Evolutionary conservation across 2,888 invertebrate genomes (phyloP).

Genomic region (Altica lythri): DNA sequence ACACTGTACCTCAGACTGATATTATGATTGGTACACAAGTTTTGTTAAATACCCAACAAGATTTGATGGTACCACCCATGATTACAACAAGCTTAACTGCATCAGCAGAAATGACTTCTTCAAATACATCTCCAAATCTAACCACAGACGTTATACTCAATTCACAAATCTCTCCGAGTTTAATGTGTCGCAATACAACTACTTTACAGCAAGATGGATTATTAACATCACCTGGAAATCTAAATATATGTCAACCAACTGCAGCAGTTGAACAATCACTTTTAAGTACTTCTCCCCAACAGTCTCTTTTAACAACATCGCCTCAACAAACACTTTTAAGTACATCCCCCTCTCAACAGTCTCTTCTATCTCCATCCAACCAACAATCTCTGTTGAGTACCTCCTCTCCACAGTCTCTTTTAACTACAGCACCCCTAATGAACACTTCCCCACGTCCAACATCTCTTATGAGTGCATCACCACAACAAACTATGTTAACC

Average conservation of each 20-base stretch:
- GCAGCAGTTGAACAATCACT: slow-evolving; percentile 39
- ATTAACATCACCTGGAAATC: slow-evolving; percentile 32
- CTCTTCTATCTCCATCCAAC: too few species aligned
- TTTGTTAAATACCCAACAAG: slow-evolving; percentile 51
- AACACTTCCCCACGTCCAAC: too few species aligned
- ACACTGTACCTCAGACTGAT: slow-evolving; percentile 29
- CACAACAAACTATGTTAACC: slow-evolving; percentile 26
- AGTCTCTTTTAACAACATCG: too few species aligned
- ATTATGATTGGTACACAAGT: slow-evolving; percentile 49
- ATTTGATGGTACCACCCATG: slow-evolving; percentile 45
- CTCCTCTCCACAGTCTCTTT: too few species aligned
- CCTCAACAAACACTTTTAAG: too few species aligned
- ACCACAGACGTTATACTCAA: slow-evolving; percentile 66
- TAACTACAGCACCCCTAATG: too few species aligned
- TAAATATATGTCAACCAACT: slow-evolving; percentile 47
- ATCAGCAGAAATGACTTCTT: slow-evolving; percentile 51
- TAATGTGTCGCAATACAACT: slow-evolving; percentile 59
- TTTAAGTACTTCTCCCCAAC: slow-evolving; percentile 29
- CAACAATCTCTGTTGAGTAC: too few species aligned
- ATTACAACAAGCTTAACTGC: slow-evolving; percentile 47
- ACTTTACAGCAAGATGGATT: slow-evolving; percentile 44
- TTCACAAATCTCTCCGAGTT: slow-evolving; percentile 65
- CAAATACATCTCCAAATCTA: slow-evolving; percentile 54
- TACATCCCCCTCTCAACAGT: too few species aligned
- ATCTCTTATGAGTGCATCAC: too few species aligned